phyloP scores from a whole-genome alignment of 2,113 vertebrate genomes.

The Ictidomys tridecemlineatus region DNA sequence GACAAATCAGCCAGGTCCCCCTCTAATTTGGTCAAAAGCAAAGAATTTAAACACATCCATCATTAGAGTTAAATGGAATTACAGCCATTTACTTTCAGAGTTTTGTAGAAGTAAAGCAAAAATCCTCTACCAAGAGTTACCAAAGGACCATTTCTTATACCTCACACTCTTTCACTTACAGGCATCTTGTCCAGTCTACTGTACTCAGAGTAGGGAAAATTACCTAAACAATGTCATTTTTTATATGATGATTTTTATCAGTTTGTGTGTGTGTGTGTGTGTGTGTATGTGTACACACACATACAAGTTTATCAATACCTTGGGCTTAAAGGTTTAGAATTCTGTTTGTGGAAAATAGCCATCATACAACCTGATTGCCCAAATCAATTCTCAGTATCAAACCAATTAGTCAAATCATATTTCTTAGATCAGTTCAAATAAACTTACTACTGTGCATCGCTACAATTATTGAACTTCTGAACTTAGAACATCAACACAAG shows the following conservation, averaged over 20 bases:
- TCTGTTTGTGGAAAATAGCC: neutral
- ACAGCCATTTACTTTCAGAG: neutral
- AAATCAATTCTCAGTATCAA: constrained; percentile 1
- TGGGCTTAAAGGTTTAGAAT: neutral
- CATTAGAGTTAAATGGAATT: neutral
- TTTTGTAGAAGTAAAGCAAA: neutral
- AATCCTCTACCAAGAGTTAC: neutral
- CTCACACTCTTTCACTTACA: neutral
- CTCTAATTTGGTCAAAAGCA: constrained; percentile 34
- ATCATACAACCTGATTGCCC: neutral
- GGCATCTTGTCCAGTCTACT: neutral
- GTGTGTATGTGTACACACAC: neutral
- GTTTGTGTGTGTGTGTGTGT: no score
- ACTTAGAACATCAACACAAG: neutral
- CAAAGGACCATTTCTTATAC: neutral
- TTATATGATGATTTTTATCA: neutral
- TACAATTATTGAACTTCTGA: neutral
- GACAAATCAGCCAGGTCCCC: neutral
- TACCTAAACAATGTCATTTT: neutral
- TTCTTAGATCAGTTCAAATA: neutral
- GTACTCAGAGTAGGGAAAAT: neutral
- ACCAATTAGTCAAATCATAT: neutral
- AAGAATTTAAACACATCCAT: neutral
- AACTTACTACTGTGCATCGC: neutral
- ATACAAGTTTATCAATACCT: neutral